Conservation (phyloP, 2,113 vertebrate genomes). For the Burhinus bistriatus region DNA sequence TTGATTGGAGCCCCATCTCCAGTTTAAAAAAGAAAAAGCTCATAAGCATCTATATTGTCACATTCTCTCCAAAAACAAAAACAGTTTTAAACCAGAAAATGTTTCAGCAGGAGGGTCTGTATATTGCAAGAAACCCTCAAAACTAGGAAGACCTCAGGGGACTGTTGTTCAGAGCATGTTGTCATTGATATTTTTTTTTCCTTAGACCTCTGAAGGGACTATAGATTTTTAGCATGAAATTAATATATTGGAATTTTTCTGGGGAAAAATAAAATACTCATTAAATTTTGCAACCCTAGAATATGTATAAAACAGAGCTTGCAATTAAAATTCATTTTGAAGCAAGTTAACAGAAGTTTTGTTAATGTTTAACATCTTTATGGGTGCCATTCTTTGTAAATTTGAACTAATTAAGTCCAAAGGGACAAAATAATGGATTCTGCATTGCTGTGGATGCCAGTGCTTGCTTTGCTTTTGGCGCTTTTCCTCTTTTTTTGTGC, state of each 20-base stretch:
- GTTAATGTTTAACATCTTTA: constrained; percentile 65
- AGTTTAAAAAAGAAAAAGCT: not conserved
- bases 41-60: not conserved
- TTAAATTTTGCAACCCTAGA: constrained; percentile 1
- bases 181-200: not conserved
- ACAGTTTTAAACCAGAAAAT: fast-evolving
- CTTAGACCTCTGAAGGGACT: not conserved
- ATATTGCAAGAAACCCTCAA: not conserved
- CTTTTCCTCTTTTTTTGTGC: not conserved
- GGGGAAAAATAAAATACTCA: not conserved
- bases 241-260: not conserved
- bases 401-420: constrained; percentile 79
- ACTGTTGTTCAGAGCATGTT: not conserved
- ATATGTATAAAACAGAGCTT: not conserved
- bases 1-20: not conserved
- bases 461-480: constrained; percentile 30
- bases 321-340: constrained; percentile 54
- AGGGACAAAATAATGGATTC: constrained; percentile 69
- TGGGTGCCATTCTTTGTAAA: constrained; percentile 61
- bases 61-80: not conserved
- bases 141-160: not conserved
- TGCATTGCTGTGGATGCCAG: constrained; percentile 18
- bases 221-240: not conserved
- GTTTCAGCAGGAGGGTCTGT: not conserved
- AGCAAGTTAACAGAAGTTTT: constrained; percentile 56